Evolutionary conservation across 2,113 vertebrate genomes (phyloP).

Genomic region (Dolichotis patagonum): DNA sequence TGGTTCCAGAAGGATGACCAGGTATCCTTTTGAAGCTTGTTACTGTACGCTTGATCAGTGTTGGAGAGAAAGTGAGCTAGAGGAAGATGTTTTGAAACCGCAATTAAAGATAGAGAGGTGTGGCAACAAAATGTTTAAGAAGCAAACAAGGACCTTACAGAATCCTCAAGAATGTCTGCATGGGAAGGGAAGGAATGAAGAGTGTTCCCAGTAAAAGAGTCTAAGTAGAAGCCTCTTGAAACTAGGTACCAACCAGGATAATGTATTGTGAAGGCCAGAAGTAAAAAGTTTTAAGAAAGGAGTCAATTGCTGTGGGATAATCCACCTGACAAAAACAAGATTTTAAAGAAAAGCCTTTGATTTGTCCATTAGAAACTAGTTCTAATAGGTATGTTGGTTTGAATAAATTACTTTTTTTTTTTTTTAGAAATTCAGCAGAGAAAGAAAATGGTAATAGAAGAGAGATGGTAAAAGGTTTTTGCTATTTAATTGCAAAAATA

Average conservation of each 20-base stretch:
- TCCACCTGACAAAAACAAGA: background rate
- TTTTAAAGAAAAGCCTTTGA: background rate
- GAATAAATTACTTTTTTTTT: background rate
- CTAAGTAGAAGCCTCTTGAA: background rate
- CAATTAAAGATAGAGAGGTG: background rate
- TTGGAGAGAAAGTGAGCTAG: background rate
- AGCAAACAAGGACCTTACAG: background rate
- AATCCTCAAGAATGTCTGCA: background rate
- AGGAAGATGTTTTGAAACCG: background rate
- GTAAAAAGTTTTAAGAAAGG: background rate
- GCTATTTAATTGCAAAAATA: background rate
- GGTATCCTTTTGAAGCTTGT: background rate
- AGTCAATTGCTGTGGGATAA: background rate
- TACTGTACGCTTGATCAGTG: background rate
- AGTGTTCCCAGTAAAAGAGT: background rate
- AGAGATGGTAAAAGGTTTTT: background rate
- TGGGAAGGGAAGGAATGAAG: background rate
- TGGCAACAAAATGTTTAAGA: background rate
- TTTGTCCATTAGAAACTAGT: conserved; percentile 14
- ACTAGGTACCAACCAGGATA: background rate
- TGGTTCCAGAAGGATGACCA: background rate
- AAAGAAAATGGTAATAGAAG: background rate
- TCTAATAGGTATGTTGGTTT: background rate
- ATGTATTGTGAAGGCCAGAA: background rate
- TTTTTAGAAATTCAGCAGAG: conserved; percentile 11